A percentile compares a stretch with the other conserved stretches of the same genome.
These are phyloP conservation scores for Ceyx melanurus DNA, from an alignment of 2,113 vertebrate genomes.

Conservation along the genomic window DNA sequence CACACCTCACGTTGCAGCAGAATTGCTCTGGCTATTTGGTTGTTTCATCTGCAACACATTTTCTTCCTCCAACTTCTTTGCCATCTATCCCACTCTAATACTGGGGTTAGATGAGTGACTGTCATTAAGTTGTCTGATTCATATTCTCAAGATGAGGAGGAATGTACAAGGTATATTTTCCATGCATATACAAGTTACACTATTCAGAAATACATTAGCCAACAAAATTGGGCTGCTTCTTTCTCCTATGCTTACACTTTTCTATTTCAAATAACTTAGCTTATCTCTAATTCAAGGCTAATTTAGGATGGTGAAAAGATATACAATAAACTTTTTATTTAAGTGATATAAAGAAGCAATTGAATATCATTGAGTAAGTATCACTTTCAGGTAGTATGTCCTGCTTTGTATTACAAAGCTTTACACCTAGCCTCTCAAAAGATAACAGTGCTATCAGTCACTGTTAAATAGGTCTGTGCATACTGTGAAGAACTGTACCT, in stretches of 20 bases:
- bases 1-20: not conserved
- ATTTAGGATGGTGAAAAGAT: not conserved
- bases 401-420: not conserved
- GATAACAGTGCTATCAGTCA: not conserved
- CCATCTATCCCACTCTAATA: not conserved
- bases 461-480: not conserved
- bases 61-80: not conserved
- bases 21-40: not conserved
- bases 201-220: not conserved
- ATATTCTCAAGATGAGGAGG: not conserved
- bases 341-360: not conserved
- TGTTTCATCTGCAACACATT: not conserved
- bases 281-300: not conserved
- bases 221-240: not conserved
- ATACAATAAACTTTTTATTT: not conserved
- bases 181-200: not conserved
- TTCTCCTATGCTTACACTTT: not conserved
- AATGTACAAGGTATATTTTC: not conserved
- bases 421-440: not conserved
- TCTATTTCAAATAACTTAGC: not conserved
- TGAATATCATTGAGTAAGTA: not conserved
- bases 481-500: not conserved
- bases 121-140: not conserved
- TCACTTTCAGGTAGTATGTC: not conserved
- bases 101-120: not conserved